Base-by-base conservation (phyloP, 2,113 vertebrate genomes). In the Callopanchax toddi region DNA sequence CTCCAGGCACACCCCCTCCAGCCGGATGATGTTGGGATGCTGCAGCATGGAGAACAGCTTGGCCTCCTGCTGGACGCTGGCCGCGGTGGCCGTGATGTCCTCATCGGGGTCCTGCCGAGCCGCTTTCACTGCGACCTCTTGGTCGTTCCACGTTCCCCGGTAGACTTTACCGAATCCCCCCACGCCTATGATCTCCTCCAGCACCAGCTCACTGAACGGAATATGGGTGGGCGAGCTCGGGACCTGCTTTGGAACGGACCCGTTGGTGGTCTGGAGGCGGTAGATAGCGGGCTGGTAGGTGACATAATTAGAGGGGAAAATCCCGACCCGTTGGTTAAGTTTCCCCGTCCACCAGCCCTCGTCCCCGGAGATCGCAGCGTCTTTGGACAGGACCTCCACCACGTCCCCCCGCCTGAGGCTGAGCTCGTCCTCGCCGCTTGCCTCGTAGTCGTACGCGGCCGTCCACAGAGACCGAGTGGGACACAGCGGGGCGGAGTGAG, bases 121-220 rank as follows among this genome's bases (percentile, higher is more conserved):
- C 45, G 95, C 96, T 88, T 98, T 98, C 78, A 98, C 95, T 2
- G 96, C 96, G 43, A 98, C 94, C 85, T 96, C 96, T 32, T 94
- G 95, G 39, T 93, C 94, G 11, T 86, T 92, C 96, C 95, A 98
- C 40, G 92, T 94, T 56, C 96, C 96, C 46, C 95, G 91, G 85
- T 95, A 98, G 57, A 98, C 96, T 86, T 98, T 96, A 2, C 96
- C 96, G 71, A 98, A 98, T 29, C 96, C 96, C 1, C 96, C 96
- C 11, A 95, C 96, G 53, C 96, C 96, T 32, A 98, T 97, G 70
- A 98, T 94, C 86, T 98, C 96, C 85, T 95, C 91, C 9, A 98
- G 87, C 2, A 94, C 90, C 71, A 97, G 93, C 79, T 93, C 92
- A 65, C 90, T 86, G 79, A 98, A 97, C 36, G 92, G 92, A 44